Evolutionary conservation across 2,797 vertebrate species (phyloP).

Genomic region (Poecile montanus): DNA sequence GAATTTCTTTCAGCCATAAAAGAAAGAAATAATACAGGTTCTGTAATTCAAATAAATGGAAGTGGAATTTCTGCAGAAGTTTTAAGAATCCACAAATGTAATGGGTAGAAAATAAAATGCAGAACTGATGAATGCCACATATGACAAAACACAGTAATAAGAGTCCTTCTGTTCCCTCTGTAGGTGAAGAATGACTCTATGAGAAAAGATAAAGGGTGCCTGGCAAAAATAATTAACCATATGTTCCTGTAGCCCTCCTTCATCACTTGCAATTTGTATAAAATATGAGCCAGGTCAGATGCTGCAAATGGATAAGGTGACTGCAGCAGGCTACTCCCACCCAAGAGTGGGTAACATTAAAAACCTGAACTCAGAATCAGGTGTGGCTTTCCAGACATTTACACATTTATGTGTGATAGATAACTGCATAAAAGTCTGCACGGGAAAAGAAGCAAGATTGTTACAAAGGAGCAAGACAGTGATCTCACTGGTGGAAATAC

Average conservation of each 20-base stretch:
- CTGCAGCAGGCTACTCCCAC: background rate
- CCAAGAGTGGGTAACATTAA: background rate
- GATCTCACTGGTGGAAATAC: background rate
- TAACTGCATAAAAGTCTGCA: background rate
- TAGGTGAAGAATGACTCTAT: conserved; percentile 31
- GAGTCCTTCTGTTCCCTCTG: conserved; percentile 3
- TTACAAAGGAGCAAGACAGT: background rate
- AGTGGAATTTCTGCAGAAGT: background rate
- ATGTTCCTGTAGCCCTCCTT: background rate
- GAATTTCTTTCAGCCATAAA: background rate
- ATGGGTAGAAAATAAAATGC: background rate
- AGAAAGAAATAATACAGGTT: background rate
- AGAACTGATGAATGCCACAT: background rate
- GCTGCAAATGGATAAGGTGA: conserved; percentile 20
- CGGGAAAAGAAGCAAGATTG: background rate
- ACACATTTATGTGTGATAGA: background rate
- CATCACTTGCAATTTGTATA: conserved; percentile 19
- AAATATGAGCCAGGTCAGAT: conserved; percentile 25
- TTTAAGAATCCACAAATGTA: background rate
- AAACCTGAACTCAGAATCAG: background rate
- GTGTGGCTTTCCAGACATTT: background rate
- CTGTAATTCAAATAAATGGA: background rate
- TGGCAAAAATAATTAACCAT: conserved; percentile 52
- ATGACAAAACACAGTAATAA: background rate
- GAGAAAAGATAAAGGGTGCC: conserved; percentile 10